Percentiles rank a stretch among this genome's conserved stretches.
Evolutionary conservation across 2,888 invertebrate genomes (phyloP).

Genomic region (Oxyteleia sp.): DNA sequence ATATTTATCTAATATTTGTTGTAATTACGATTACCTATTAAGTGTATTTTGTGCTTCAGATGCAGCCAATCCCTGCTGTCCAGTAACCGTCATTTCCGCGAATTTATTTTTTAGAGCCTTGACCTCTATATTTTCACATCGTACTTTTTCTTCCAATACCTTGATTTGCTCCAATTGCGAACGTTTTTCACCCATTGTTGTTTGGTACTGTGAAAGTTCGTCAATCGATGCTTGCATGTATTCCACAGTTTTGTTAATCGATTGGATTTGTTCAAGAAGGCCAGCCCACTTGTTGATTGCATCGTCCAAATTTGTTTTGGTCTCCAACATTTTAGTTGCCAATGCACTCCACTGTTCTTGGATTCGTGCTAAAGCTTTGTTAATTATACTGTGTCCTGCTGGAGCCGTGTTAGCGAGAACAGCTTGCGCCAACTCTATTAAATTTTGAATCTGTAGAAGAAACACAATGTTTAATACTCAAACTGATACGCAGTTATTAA

Average conservation of each 20-base stretch:
- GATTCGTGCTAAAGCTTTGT: slow-evolving; percentile 93
- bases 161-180: slow-evolving; percentile 95
- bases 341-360: slow-evolving; percentile 97
- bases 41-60: slow-evolving; percentile 95
- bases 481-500: slow-evolving; percentile 6
- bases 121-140: slow-evolving; percentile 96
- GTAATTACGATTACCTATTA: slow-evolving; percentile 89
- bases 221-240: slow-evolving; percentile 92
- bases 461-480: slow-evolving; percentile 11
- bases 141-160: slow-evolving; percentile 94
- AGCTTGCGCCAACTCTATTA: slow-evolving; percentile 96
- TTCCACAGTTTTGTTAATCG: slow-evolving; percentile 93
- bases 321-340: slow-evolving; percentile 96
- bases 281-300: slow-evolving; percentile 97
- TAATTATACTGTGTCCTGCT: slow-evolving; percentile 95
- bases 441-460: slow-evolving; percentile 89
- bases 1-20: no score
- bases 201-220: slow-evolving; percentile 92
- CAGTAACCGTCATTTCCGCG: slow-evolving; percentile 94
- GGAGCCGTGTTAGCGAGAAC: slow-evolving; percentile 97
- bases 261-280: slow-evolving; percentile 95
- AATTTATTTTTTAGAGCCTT: slow-evolving; percentile 95
- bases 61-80: slow-evolving; percentile 94
- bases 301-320: slow-evolving; percentile 95
- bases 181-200: slow-evolving; percentile 95